Evolutionary conservation across 2,797 vertebrate species (phyloP).

Genomic region (Cossypha heuglini): DNA sequence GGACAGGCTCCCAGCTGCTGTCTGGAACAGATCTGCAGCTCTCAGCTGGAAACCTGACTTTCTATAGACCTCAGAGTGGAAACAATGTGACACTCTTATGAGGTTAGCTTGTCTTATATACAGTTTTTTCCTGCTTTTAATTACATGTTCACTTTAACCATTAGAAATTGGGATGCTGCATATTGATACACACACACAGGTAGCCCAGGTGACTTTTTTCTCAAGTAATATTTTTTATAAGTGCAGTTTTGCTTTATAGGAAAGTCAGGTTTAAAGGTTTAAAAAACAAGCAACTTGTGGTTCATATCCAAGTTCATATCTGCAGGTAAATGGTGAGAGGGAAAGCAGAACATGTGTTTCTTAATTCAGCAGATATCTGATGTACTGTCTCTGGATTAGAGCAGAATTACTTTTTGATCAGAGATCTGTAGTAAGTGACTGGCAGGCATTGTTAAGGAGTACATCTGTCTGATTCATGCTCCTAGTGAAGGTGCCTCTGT

Average conservation of each 20-base stretch:
- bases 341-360: neutral
- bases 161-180: neutral
- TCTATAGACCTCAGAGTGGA: neutral
- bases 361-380: neutral
- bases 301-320: neutral
- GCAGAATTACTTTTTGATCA: neutral
- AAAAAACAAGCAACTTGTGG: neutral
- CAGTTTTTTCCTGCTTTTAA: neutral
- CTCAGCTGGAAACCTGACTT: neutral
- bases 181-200: accelerated
- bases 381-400: neutral
- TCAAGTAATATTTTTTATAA: neutral
- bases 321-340: neutral
- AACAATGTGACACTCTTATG: neutral
- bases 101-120: neutral
- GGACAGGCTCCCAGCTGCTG: neutral
- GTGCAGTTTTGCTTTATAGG: neutral
- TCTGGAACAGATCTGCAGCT: accelerated
- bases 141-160: neutral
- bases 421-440: neutral
- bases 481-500: neutral
- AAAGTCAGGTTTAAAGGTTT: neutral
- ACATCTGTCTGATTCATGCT: neutral
- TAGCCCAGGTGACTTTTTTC: neutral
- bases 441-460: neutral